These are phyloP conservation scores for Limulus polyphemus DNA, from an alignment of 2,888 invertebrate species.

Conservation along the genomic window DNA sequence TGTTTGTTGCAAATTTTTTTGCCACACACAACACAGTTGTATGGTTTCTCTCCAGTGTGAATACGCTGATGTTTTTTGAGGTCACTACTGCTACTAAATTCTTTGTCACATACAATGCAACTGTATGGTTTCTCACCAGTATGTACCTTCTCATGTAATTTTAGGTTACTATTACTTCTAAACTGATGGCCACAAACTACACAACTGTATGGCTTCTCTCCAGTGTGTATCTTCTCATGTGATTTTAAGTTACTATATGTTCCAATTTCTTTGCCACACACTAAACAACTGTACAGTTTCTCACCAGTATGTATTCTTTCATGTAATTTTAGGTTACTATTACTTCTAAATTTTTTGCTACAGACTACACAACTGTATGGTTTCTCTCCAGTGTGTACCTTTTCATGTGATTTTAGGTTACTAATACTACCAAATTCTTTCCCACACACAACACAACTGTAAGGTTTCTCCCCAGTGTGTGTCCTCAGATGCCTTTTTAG, in stretches of 20 bases:
- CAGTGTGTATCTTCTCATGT: neutral
- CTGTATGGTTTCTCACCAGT: conserved; percentile 5
- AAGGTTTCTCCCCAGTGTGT: neutral
- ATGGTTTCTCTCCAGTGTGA: neutral
- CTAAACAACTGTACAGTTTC: neutral
- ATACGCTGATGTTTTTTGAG: neutral
- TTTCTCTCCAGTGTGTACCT: neutral
- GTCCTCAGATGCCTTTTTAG: neutral
- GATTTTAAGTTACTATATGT: neutral
- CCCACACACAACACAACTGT: neutral
- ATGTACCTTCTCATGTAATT: neutral
- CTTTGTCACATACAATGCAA: conserved; percentile 8
- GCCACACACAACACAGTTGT: conserved; percentile 20
- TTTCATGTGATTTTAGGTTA: neutral
- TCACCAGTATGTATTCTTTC: neutral
- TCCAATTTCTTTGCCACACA: neutral
- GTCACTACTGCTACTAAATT: conserved; percentile 24
- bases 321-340: neutral
- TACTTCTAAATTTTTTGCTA: neutral
- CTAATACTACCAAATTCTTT: neutral
- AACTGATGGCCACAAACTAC: neutral
- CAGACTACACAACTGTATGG: neutral
- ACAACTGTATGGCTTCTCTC: neutral
- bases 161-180: neutral
- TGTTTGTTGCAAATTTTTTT: neutral